Conservation (phyloP, 1,140 invertebrate species). For the Tetramorium parvispinum region DNA sequence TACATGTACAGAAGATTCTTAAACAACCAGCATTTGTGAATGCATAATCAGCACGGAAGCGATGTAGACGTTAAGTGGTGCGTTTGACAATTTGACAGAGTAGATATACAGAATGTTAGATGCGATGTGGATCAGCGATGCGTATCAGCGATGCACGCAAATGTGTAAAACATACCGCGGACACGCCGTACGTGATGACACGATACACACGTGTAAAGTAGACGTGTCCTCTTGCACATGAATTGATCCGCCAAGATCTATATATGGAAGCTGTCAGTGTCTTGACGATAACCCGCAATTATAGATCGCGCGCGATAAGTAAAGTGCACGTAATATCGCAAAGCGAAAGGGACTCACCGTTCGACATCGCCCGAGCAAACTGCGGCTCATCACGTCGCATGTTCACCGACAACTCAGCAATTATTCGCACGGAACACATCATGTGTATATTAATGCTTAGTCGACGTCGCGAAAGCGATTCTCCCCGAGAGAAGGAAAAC, state of each 20-base stretch:
- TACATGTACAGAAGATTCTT: background rate
- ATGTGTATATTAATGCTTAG: conserved; percentile 42
- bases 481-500: background rate
- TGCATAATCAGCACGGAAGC: background rate
- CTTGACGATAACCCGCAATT: conserved; percentile 59
- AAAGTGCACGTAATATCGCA: conserved; percentile 57
- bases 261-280: conserved; percentile 46
- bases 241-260: conserved; percentile 41
- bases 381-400: conserved; percentile 51
- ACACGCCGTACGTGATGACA: conserved; percentile 39
- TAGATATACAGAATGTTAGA: conserved; percentile 39
- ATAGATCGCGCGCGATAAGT: conserved; percentile 64
- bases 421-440: conserved; percentile 63
- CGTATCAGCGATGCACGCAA: conserved; percentile 37
- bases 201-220: conserved; percentile 53
- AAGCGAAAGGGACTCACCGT: conserved; percentile 43
- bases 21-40: conserved; percentile 10
- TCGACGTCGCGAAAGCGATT: conserved; percentile 50
- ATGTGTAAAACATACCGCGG: conserved; percentile 47
- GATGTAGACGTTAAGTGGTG: conserved; percentile 46
- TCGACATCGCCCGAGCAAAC: conserved; percentile 26
- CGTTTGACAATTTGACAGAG: conserved; percentile 45
- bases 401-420: conserved; percentile 44
- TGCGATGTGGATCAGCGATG: conserved; percentile 51
- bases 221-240: conserved; percentile 24